phyloP scores from a whole-genome alignment of 1,140 invertebrate genomes.

The Bombus waltoni region DNA sequence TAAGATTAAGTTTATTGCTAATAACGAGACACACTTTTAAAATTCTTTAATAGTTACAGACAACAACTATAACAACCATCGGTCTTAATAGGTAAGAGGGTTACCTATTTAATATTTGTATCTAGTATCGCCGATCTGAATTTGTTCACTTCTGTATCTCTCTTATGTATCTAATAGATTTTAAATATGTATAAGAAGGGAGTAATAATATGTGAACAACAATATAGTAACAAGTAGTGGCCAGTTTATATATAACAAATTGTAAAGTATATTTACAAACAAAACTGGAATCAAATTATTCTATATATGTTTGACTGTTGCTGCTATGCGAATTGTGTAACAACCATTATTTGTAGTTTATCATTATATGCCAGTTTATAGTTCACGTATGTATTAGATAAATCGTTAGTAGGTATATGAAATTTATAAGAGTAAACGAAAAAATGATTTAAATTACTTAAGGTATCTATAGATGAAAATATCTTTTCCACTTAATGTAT shows the following conservation, averaged over 20 bases:
- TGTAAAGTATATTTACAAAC: slow-evolving; percentile 20
- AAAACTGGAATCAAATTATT: background rate
- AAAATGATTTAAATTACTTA: slow-evolving; percentile 4
- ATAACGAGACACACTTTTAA: slow-evolving; percentile 12
- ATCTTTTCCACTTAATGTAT: slow-evolving; percentile 33
- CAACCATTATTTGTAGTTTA: background rate
- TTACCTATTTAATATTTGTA: slow-evolving; percentile 18
- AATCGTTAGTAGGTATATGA: background rate
- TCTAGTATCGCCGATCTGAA: background rate
- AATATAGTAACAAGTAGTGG: slow-evolving; percentile 36
- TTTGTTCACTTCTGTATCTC: slow-evolving; percentile 1
- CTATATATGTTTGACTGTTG: background rate
- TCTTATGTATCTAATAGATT: slow-evolving; percentile 28
- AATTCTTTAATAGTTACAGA: slow-evolving; percentile 33
- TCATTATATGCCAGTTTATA: background rate
- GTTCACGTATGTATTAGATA: background rate
- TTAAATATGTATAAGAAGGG: slow-evolving; percentile 4
- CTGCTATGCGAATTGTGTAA: background rate
- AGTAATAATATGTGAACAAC: slow-evolving; percentile 28
- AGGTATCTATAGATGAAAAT: slow-evolving; percentile 10
- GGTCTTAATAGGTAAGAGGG: slow-evolving; percentile 16
- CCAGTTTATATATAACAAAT: slow-evolving; percentile 20
- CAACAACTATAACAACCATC: slow-evolving; percentile 23
- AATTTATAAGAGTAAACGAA: background rate
- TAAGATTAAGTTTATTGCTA: slow-evolving; percentile 50